Percentiles rank a stretch among this genome's conserved stretches.
Conservation (phyloP, 2,888 invertebrate species). For the Escarpia spicata region DNA sequence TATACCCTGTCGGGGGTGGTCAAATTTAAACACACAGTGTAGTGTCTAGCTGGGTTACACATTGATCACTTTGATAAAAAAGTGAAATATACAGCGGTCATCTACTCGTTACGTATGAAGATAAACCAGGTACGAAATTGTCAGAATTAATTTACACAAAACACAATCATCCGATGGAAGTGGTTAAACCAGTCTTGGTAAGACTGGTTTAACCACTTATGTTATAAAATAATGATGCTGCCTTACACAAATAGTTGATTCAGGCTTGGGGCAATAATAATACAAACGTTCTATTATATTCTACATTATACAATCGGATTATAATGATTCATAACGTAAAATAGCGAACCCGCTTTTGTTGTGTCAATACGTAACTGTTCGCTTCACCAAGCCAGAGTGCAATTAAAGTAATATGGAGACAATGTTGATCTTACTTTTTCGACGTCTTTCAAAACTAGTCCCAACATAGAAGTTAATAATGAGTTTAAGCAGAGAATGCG, state of each 20-base stretch:
- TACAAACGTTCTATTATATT: background rate
- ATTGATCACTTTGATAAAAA: background rate
- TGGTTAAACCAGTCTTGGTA: background rate
- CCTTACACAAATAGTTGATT: background rate
- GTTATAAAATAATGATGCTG: background rate
- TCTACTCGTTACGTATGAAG: background rate
- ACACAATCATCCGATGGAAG: background rate
- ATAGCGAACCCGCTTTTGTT: background rate
- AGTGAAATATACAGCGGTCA: background rate
- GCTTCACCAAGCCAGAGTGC: background rate
- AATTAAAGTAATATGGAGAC: background rate
- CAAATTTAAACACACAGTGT: background rate
- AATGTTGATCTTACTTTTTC: background rate
- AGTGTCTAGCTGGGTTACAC: too few relatives aligned
- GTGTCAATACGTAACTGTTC: background rate
- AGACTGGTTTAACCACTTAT: background rate
- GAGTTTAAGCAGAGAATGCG: background rate
- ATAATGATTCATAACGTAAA: background rate
- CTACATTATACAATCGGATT: background rate
- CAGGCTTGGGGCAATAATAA: background rate
- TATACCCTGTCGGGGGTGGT: too few relatives aligned
- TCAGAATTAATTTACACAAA: background rate
- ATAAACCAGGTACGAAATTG: background rate
- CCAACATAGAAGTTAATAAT: background rate
- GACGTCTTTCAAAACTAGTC: background rate